These are phyloP conservation scores for Masnerella sp. DNA, from an alignment of 2,888 invertebrate genomes.

Conservation along the genomic window DNA sequence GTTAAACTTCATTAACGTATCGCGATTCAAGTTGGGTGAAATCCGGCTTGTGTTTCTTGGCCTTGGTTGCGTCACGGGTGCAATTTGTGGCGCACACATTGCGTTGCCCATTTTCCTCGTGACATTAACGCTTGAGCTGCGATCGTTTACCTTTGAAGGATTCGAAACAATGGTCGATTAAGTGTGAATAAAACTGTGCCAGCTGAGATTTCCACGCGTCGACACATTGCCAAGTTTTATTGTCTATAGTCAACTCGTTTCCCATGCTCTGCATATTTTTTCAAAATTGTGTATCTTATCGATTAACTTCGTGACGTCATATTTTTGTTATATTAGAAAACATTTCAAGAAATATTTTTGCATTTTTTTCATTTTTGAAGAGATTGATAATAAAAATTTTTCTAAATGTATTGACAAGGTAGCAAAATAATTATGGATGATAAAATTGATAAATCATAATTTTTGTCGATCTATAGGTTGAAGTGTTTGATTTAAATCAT, in stretches of 20 bases:
- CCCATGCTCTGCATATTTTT: conserved; percentile 15
- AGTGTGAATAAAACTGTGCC: conserved; percentile 47
- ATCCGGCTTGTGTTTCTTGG: conserved; percentile 10
- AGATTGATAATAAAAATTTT: too few relatives aligned
- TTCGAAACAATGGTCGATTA: conserved; percentile 53
- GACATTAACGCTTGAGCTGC: conserved; percentile 32
- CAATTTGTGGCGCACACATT: conserved; percentile 8
- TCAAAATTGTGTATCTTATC: too few relatives aligned
- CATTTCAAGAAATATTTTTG: too few relatives aligned
- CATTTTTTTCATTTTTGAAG: too few relatives aligned
- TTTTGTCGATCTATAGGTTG: too few relatives aligned
- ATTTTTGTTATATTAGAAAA: too few relatives aligned
- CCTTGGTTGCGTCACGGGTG: conserved; percentile 25
- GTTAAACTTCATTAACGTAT: conserved; percentile 3
- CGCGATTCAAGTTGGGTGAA: conserved; percentile 12
- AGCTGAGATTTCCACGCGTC: conserved; percentile 40
- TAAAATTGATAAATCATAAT: too few relatives aligned
- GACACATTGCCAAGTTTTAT: conserved; percentile 34
- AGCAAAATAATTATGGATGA: too few relatives aligned
- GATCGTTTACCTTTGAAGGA: conserved; percentile 38
- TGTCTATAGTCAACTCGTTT: conserved; percentile 40
- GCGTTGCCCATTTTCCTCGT: conserved; percentile 9
- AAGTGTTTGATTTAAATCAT: too few relatives aligned
- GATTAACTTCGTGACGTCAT: too few relatives aligned
- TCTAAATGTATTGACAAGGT: too few relatives aligned